Base-by-base conservation (phyloP, 2,797 vertebrate species). In the Myiotriccus ornatus region DNA sequence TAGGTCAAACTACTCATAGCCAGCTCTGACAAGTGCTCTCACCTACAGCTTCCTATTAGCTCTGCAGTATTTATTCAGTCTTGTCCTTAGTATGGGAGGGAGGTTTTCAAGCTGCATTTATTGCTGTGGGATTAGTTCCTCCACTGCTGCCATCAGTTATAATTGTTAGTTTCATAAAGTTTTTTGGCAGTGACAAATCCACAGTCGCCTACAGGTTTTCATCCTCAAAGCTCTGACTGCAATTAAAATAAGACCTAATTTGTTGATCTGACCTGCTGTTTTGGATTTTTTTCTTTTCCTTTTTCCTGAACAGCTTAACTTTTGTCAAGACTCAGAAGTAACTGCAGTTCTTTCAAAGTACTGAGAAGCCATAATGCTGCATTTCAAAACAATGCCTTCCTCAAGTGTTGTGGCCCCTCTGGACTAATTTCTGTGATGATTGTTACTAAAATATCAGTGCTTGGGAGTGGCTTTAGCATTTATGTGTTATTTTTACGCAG, bases 281-380 rank as follows among this genome's bases (percentile, higher is more conserved):
- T 22, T 32, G 28, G 19, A 30, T 32, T 21, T 7, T 15, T 4
- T 1, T 1, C 1, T 3, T 23, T 28, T 12, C 5, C 10, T 11
- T 30, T 35, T 10, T 21, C 14, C 49, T 73, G 18, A 85, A 49
- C 8, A 53, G 7, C 22, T 74, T 34, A 69, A 13, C 10, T 60
- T 67, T 77, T 23, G 12, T 13, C 21, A 5, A 73, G 44, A 5
- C 6, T 30, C 16, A 39, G 19, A 59, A n/a, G 8, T 14, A 73
- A 30, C 14, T 0, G 0, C 2, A 0, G 13, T 35, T 60, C 47
- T 70, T 50, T 71, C 43, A 22, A 44, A 39, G 23, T 43, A 12
- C 8, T 41, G 14, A 37, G 53, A 21, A 76, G 2, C 12, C 44
- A 4, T 49, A 73, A 77, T 56, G 24, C 5, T 18, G 3, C 28